Conservation (phyloP, 2,797 vertebrate species). For the Acestrorhynchus altus region DNA sequence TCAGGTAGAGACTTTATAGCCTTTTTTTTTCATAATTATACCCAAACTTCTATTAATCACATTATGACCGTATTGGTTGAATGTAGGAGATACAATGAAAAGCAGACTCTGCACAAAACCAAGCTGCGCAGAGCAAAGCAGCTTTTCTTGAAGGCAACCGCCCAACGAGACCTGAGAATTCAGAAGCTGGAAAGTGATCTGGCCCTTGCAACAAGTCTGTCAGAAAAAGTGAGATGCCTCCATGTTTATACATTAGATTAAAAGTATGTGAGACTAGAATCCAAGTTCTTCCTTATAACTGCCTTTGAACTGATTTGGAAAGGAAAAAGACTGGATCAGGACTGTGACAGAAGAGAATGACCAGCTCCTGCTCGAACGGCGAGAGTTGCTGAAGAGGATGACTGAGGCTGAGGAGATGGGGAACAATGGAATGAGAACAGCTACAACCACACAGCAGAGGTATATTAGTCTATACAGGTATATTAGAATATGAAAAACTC, state of each 20-base stretch:
- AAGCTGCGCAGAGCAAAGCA: conserved; percentile 88
- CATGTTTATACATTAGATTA: background rate
- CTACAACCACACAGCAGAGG: conserved; percentile 84
- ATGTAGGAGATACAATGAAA: conserved; percentile 86
- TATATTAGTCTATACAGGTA: too few relatives aligned
- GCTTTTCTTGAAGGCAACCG: conserved; percentile 79
- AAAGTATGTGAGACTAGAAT: background rate
- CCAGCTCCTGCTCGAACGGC: conserved; percentile 85
- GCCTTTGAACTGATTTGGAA: conserved; percentile 5
- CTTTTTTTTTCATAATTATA: background rate
- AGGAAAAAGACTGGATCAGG: conserved; percentile 86
- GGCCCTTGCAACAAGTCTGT: conserved; percentile 77
- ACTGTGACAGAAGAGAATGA: conserved; percentile 87
- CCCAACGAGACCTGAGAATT: conserved; percentile 83
- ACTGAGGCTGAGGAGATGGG: conserved; percentile 84
- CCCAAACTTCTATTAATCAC: too few relatives aligned
- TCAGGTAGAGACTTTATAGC: conserved; percentile 77
- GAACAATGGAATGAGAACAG: conserved; percentile 71
- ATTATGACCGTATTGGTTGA: background rate
- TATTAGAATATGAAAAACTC: too few relatives aligned
- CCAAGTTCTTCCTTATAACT: background rate
- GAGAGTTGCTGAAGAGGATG: conserved; percentile 82
- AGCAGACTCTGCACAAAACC: conserved; percentile 84
- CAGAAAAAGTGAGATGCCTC: conserved; percentile 81
- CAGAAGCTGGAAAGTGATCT: conserved; percentile 87